Conservation (phyloP, 1,140 invertebrate species). For the Lethrus apterus region DNA sequence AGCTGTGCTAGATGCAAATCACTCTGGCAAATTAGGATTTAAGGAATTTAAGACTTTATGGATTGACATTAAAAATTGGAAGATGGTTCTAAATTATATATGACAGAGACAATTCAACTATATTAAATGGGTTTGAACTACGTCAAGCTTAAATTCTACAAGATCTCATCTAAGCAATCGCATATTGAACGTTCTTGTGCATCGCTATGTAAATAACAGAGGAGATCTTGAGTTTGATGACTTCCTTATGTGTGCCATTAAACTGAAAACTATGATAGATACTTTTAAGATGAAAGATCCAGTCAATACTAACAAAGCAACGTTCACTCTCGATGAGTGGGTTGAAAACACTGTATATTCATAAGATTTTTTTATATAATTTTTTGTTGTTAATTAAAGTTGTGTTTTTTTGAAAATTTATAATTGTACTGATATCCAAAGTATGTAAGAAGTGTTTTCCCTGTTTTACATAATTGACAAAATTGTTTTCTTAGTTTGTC, state of each 20-base stretch:
- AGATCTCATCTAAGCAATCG: slow-evolving; percentile 87
- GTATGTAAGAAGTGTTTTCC: too few species aligned
- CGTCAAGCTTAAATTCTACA: slow-evolving; percentile 78
- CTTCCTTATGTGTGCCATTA: slow-evolving; percentile 89
- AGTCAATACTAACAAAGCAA: slow-evolving; percentile 60
- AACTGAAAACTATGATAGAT: slow-evolving; percentile 90
- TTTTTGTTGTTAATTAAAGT: too few species aligned
- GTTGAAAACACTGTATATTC: slow-evolving; percentile 78
- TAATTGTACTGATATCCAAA: too few species aligned
- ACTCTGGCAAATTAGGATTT: slow-evolving; percentile 87
- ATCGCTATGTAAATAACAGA: slow-evolving; percentile 79
- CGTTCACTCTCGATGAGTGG: slow-evolving; percentile 81
- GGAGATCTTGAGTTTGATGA: slow-evolving; percentile 87
- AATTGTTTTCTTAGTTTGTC: too few species aligned
- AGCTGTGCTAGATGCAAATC: slow-evolving; percentile 89
- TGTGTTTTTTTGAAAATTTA: too few species aligned
- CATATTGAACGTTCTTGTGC: slow-evolving; percentile 78
- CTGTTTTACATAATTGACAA: too few species aligned
- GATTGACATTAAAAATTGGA: slow-evolving; percentile 82
- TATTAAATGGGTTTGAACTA: slow-evolving; percentile 76
- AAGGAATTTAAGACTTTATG: slow-evolving; percentile 88
- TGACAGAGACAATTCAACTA: slow-evolving; percentile 74
- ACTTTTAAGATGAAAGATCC: slow-evolving; percentile 69
- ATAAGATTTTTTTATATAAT: too few species aligned
- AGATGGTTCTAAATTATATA: too few species aligned